Evolutionary conservation across 1,140 invertebrate genomes (phyloP), one percentile per base, ranked within the genome.

Genomic region (Bursaphelenchus mucronatus): DNA sequence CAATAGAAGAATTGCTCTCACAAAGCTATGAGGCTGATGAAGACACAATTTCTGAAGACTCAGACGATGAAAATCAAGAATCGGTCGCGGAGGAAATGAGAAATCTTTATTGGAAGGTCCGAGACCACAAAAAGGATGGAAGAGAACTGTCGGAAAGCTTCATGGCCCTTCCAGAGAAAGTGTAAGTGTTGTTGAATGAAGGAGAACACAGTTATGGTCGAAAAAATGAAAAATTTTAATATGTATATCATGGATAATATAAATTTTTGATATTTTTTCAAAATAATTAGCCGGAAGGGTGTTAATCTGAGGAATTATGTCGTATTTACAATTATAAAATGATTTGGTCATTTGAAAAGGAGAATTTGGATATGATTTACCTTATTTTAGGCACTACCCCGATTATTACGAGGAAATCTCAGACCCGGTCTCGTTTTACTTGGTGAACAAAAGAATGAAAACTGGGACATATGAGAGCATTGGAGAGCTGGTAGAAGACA

Each of bases 371-470:
- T 50, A 52, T 68, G 6, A 66, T 19, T 19, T 43, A 10, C n/a
- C 13, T 30, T 11, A 58, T 64, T 79, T 61, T 45, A 81, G 70
- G 8, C 64, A 61, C 68, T 96, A 97, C 84, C 90, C 94, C 0
- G 95, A 98, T 84, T 99, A 98, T 81, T 98, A 97, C 83, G 90
- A 91, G 75, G 91, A 93, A 80, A 98, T 98, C 54, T 91, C 91
- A 78, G 90, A 91, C 81, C 94, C 95, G 0, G 89, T 98, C 69
- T 94, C 94, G 0, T 83, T 99, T 68, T 87, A 88, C 61, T 91
- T 96, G 83, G 95, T 99, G 63, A 87, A 89, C 67, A 89, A 55
- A 94, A 94, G 84, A 87, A 96, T 21, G 89, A 91, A 85, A 87
- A 55, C 55, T 9, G 51, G 57, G 8, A 17, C 65, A 8, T 81